A percentile compares a stretch with the other conserved stretches of the same genome.
Evolutionary conservation across 2,888 invertebrate genomes (phyloP).

Genomic region (Cloeon dipterum): DNA sequence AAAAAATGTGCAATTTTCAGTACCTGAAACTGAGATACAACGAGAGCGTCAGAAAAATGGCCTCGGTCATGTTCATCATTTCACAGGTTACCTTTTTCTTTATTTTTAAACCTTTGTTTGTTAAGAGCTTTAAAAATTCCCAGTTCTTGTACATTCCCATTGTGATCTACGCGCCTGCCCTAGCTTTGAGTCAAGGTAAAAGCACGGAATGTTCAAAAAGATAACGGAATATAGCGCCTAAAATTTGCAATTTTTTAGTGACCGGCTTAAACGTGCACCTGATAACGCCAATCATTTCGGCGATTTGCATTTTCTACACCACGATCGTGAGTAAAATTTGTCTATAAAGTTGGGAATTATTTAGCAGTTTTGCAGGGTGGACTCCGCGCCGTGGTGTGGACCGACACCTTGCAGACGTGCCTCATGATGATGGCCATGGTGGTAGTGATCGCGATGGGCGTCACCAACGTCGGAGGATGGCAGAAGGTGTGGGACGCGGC

Average conservation of each 20-base stretch:
- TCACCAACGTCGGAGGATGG: neutral
- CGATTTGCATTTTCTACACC: neutral
- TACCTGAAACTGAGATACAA: neutral
- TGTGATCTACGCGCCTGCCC: neutral
- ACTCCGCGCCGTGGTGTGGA: neutral
- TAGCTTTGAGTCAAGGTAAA: neutral
- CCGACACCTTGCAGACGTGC: neutral
- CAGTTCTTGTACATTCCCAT: neutral
- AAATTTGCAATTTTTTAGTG: neutral
- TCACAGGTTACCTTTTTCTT: neutral
- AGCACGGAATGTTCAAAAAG: too few species aligned
- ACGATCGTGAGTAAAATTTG: neutral
- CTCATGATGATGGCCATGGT: neutral
- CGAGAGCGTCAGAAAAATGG: neutral
- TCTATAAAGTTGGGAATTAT: neutral
- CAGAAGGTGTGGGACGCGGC: neutral
- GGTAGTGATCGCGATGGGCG: neutral
- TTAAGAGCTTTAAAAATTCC: neutral
- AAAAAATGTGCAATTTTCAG: too few species aligned
- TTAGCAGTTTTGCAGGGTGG: neutral
- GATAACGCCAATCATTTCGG: neutral
- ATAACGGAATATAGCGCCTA: too few species aligned
- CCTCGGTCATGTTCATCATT: neutral
- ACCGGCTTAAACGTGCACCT: neutral
- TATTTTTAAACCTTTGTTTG: too few species aligned